A percentile compares a stretch with the other conserved stretches of the same genome.
Conservation (phyloP, 2,113 vertebrate species). For the Tylochromis polylepis region DNA sequence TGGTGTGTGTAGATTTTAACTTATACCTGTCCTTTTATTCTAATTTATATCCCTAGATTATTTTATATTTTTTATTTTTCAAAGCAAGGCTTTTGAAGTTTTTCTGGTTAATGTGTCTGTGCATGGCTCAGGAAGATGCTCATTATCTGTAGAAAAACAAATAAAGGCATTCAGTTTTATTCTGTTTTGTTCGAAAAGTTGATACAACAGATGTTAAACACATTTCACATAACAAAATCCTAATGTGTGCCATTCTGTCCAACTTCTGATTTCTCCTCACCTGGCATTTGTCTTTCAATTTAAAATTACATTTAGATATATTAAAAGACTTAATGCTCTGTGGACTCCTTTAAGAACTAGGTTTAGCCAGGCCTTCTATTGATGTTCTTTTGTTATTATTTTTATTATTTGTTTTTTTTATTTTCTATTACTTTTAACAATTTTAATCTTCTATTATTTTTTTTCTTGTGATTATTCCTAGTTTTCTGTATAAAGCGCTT, state of each 20-base stretch:
- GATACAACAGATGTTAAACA: neutral
- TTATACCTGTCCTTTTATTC: neutral
- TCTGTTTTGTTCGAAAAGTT: neutral
- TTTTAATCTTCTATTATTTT: neutral
- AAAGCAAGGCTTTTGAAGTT: neutral
- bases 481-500: neutral
- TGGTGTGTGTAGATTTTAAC: neutral
- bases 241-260: neutral
- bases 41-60: fast-evolving
- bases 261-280: neutral
- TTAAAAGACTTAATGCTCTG: neutral
- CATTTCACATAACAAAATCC: neutral
- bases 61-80: neutral
- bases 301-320: neutral
- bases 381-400: neutral
- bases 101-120: neutral
- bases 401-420: neutral
- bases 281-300: neutral
- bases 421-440: neutral
- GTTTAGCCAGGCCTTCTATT: neutral
- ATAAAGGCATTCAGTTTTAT: neutral
- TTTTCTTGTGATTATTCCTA: neutral
- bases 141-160: neutral
- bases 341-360: neutral
- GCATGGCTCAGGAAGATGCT: neutral